Conservation (phyloP, 2,113 vertebrate species). For the Holacanthus passer region DNA sequence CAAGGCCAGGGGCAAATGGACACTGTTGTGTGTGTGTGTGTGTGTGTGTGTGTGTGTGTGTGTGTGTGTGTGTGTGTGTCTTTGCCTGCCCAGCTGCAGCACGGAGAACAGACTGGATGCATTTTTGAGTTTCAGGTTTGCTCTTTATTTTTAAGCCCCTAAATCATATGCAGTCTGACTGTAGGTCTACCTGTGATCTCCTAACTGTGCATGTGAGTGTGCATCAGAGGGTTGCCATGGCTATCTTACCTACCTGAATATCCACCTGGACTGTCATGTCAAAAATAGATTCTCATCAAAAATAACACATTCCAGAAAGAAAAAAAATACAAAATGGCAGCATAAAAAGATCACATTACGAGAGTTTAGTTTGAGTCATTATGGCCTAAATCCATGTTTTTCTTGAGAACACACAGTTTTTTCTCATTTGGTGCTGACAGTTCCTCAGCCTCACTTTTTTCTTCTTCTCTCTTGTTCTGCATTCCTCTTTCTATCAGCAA, state of each 20-base stretch:
- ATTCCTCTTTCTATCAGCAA: slow-evolving; percentile 61
- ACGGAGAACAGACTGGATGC: slow-evolving; percentile 27
- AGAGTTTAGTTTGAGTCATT: neutral
- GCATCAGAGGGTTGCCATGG: neutral
- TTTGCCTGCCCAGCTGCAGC: slow-evolving; percentile 54
- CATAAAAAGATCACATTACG: neutral
- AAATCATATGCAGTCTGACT: slow-evolving; percentile 32
- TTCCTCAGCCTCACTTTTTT: neutral
- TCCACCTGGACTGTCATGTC: neutral
- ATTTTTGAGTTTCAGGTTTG: slow-evolving; percentile 44
- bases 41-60: slow-evolving; percentile 5
- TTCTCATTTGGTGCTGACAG: neutral
- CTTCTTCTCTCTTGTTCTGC: slow-evolving; percentile 36
- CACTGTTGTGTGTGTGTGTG: slow-evolving; percentile 4
- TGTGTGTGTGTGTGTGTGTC: neutral
- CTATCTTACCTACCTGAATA: neutral
- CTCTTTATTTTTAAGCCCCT: slow-evolving; percentile 46
- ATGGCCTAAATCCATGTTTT: neutral
- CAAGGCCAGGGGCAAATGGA: slow-evolving; percentile 39
- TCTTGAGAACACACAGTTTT: neutral
- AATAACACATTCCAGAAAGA: neutral
- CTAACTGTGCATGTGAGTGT: neutral
- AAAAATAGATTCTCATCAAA: neutral
- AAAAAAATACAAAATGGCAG: no score
- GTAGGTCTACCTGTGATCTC: neutral